Conservation (phyloP, 2,797 vertebrate genomes). For the Otolemur crassicaudatus region DNA sequence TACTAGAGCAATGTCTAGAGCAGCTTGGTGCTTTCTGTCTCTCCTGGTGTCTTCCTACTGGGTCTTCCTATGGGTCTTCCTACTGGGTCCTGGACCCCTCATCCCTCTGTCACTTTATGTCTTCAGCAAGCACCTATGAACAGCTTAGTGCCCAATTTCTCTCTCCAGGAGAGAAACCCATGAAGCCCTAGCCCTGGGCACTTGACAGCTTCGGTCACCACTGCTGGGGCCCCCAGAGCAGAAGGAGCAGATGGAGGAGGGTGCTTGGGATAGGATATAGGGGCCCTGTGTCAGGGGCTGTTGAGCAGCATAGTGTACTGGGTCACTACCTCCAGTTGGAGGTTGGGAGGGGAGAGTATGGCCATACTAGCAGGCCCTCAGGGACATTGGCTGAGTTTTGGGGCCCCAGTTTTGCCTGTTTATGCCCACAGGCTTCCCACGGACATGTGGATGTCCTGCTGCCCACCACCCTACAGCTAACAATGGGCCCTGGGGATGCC, state of each 20-base stretch:
- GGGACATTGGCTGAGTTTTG: neutral
- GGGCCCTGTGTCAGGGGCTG: neutral
- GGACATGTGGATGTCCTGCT: neutral
- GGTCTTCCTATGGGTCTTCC: too few species aligned
- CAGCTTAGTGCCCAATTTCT: neutral
- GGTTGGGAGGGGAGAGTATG: neutral
- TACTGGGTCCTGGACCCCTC: neutral
- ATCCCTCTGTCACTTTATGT: neutral
- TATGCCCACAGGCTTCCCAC: neutral
- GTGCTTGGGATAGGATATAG: constrained; percentile 57
- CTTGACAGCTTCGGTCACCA: neutral
- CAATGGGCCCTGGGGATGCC: neutral
- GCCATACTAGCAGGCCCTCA: neutral
- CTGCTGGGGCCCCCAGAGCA: neutral
- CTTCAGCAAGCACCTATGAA: neutral
- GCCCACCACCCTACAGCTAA: neutral
- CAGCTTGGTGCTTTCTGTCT: neutral
- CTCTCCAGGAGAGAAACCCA: neutral
- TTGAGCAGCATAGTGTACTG: constrained; percentile 86
- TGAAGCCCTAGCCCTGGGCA: fast-evolving
- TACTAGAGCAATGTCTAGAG: neutral
- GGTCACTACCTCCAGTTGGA: constrained; percentile 22
- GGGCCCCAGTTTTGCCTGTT: neutral
- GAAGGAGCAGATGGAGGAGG: fast-evolving
- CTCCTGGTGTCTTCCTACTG: neutral